Conservation (phyloP, 2,113 vertebrate genomes). For the Malurus melanocephalus region DNA sequence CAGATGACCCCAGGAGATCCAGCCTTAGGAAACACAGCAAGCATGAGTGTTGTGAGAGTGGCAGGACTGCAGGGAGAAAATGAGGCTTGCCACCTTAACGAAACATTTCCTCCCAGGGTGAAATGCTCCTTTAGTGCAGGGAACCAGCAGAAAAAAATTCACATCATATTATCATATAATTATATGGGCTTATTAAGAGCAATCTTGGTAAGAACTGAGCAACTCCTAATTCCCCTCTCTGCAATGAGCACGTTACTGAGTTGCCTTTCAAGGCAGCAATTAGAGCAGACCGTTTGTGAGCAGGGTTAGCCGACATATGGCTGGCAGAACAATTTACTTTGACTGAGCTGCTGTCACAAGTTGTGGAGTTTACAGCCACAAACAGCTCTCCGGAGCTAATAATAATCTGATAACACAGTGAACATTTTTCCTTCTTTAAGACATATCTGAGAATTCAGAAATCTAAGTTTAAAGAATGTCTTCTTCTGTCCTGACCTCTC, state of each 20-base stretch:
- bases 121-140: background rate
- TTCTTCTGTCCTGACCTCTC: background rate
- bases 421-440: background rate
- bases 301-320: background rate
- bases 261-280: background rate
- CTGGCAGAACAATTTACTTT: background rate
- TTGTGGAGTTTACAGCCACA: background rate
- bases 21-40: background rate
- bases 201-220: background rate
- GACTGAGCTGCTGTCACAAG: background rate
- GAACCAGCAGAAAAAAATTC: background rate
- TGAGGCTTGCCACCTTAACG: background rate
- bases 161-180: background rate
- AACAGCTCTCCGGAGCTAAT: background rate
- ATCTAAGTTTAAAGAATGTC: background rate
- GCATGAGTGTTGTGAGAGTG: background rate
- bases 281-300: background rate
- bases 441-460: background rate
- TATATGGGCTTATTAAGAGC: background rate
- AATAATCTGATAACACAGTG: background rate
- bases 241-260: background rate
- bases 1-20: background rate
- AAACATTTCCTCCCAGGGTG: background rate
- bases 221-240: background rate
- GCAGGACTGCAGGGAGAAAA: background rate